phyloP scores from a whole-genome alignment of 1,140 invertebrate species.

The Apis cerana region DNA sequence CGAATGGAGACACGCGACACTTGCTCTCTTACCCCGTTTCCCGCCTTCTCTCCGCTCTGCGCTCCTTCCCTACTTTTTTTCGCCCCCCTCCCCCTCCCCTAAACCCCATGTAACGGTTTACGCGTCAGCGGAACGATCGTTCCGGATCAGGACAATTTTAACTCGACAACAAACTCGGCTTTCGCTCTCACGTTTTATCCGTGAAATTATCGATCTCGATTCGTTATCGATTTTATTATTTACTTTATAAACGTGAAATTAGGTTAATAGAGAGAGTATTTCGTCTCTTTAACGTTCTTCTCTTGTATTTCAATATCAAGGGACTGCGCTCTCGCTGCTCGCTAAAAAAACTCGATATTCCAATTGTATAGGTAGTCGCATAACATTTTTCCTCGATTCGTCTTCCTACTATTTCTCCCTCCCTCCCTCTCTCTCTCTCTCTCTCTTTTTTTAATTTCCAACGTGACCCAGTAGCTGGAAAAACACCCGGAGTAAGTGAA shows the following conservation, averaged over 20 bases:
- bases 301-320: not conserved
- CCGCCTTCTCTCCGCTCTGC: not conserved
- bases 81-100: conserved; percentile 15
- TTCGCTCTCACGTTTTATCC: too few species aligned
- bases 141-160: not conserved
- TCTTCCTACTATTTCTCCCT: not conserved
- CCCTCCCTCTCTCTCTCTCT: too few species aligned
- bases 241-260: too few species aligned
- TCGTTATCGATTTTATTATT: too few species aligned
- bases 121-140: not conserved
- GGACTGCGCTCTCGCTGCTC: not conserved
- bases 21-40: conserved; percentile 48
- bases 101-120: not conserved
- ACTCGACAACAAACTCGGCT: not conserved
- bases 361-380: not conserved
- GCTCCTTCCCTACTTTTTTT: conserved; percentile 31
- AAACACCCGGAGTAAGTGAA: conserved; percentile 3
- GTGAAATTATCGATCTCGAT: too few species aligned
- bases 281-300: not conserved
- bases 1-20: conserved; percentile 64
- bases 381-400: conserved; percentile 18
- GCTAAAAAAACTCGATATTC: not conserved
- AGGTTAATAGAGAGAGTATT: not conserved
- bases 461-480: conserved; percentile 11
- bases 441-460: conserved; percentile 2